Evolutionary conservation across 2,888 invertebrate species (phyloP).

Genomic region (Bellardia bayeri): DNA sequence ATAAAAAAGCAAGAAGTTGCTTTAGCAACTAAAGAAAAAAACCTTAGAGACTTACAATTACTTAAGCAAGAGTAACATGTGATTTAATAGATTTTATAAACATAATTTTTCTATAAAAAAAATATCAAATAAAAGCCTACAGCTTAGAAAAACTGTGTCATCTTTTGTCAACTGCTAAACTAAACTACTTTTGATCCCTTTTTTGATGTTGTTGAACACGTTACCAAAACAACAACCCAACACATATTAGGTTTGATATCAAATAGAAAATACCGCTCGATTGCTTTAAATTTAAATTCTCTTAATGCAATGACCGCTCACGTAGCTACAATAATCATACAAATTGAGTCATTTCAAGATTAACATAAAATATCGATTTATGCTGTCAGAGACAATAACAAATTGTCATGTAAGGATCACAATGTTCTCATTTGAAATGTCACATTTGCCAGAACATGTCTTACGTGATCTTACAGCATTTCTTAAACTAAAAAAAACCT

Average conservation of each 20-base stretch:
- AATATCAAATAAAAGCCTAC: not conserved
- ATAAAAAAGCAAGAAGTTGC: not conserved
- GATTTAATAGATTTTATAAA: slow-evolving; percentile 17
- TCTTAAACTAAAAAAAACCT: not conserved
- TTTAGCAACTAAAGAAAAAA: not conserved
- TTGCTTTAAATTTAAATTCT: slow-evolving; percentile 3
- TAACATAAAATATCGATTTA: slow-evolving; percentile 79
- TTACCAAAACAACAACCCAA: slow-evolving; percentile 63
- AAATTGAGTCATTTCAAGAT: slow-evolving; percentile 78
- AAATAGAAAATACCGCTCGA: slow-evolving; percentile 34
- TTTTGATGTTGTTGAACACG: slow-evolving; percentile 63
- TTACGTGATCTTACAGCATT: slow-evolving; percentile 51
- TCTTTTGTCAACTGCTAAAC: not conserved
- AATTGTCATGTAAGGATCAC: slow-evolving; percentile 65
- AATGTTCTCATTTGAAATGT: slow-evolving; percentile 36
- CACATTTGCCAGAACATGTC: slow-evolving; percentile 27
- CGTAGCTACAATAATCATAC: slow-evolving; percentile 36
- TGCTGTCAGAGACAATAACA: slow-evolving; percentile 17
- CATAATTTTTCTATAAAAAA: not conserved
- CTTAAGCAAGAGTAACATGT: slow-evolving; percentile 34
- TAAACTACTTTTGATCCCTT: slow-evolving; percentile 33
- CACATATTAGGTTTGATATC: not conserved
- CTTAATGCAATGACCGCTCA: slow-evolving; percentile 54
- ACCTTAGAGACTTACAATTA: not conserved
- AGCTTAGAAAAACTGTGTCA: not conserved